Evolutionary conservation across 1,140 invertebrate species (phyloP).

Genomic region (Capitella teleta): DNA sequence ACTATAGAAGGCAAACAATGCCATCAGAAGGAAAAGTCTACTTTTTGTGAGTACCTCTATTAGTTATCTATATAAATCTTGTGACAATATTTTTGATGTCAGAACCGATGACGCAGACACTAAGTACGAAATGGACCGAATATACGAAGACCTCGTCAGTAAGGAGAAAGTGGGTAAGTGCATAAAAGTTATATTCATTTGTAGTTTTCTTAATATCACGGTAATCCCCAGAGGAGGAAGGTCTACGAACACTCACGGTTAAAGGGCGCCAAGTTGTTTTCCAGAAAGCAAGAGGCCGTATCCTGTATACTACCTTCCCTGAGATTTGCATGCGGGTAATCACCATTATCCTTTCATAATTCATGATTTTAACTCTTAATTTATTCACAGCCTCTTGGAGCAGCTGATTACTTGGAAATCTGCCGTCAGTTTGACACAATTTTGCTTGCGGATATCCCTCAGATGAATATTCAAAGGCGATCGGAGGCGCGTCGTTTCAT

Average conservation of each 20-base stretch:
- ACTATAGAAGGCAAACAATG: conserved; percentile 61
- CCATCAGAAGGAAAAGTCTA: conserved; percentile 46
- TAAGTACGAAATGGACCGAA: conserved; percentile 56
- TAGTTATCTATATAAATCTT: not conserved
- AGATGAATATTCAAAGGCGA: conserved; percentile 58
- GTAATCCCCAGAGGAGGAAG: conserved; percentile 47
- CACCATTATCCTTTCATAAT: not conserved
- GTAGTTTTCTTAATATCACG: not conserved
- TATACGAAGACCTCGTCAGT: conserved; percentile 79
- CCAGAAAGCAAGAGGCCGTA: conserved; percentile 77
- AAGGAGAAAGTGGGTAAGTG: conserved; percentile 70
- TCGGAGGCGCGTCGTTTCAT: conserved; percentile 88
- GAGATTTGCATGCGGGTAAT: conserved; percentile 79
- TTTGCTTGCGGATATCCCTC: conserved; percentile 78
- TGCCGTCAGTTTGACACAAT: conserved; percentile 89
- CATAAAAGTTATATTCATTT: not conserved
- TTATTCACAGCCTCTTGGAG: conserved; percentile 66
- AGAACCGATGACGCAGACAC: conserved; percentile 53
- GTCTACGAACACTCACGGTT: conserved; percentile 70
- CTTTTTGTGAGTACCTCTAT: conserved; percentile 56
- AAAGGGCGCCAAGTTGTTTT: conserved; percentile 79
- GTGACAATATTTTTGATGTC: conserved; percentile 23
- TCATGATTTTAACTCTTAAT: not conserved
- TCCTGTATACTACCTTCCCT: conserved; percentile 78
- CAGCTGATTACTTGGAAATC: conserved; percentile 85